Base-by-base conservation (phyloP, 2,888 invertebrate species). In the Dolomedes plantarius region DNA sequence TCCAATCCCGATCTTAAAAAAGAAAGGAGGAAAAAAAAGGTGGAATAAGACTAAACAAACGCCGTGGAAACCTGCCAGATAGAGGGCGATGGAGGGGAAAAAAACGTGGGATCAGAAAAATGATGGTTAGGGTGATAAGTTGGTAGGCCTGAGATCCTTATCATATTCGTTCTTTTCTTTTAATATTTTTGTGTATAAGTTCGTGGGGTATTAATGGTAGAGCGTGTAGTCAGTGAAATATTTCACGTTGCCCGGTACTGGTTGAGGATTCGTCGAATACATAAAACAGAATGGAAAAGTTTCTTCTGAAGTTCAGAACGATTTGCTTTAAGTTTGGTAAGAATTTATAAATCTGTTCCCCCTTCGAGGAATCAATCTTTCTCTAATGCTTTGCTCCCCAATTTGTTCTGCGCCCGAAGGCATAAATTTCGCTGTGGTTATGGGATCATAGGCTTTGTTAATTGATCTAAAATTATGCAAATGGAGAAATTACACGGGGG, bases 41-140 rank as follows among this genome's bases (percentile, higher is more conserved):
- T 72, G 39, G 77, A 85, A 85, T 77, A 85, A 85, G 77, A 85
- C 83, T 85, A 85, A 85, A 85, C 83, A 85, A 85, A 85, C 82
- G 77, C 68, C 77, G 77, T 85, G 83, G 83, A 85, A 85, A 77
- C 50, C 73, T 85, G 83, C 83, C 83, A 85, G 72, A 41, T 72
- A 56, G 67, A 73, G 65, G 65, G 50, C 62, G 32, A 29, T 28
- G 28, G 32, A n/a, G 28, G 29, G 32, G 39, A 82, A 69, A 81
- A 74, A 82, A 82, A 71, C 72, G 73, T 85, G 77, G 46, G 83
- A 85, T 85, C 72, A 77, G 73, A 85, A 85, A 56, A 77, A 85
- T 85, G 83, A 85, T 77, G 83, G 77, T 85, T 77, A 85, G 77
- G 77, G 76, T 85, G 83, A 85, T 85, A 85, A 85, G 83, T 85